Evolutionary conservation across 2,888 invertebrate genomes (phyloP).

Genomic region (Drosophila merina): DNA sequence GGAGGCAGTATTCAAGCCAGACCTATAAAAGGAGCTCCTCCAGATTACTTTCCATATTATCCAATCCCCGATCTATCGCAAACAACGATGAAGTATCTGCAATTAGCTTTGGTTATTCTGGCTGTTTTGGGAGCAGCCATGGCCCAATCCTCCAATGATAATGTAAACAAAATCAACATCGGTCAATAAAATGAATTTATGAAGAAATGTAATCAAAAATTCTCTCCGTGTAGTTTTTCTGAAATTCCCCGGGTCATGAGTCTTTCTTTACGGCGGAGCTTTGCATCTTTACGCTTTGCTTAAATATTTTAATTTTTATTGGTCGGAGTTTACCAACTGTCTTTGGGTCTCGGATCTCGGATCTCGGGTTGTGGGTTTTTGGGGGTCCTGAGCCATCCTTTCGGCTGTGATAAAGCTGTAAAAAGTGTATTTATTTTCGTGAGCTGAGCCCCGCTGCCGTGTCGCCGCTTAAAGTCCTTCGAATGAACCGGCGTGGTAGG

Average conservation of each 20-base stretch:
- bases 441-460: slow-evolving; percentile 40
- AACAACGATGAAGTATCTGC: background rate
- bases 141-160: background rate
- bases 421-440: slow-evolving; percentile 73
- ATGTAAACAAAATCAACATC: background rate
- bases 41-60: background rate
- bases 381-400: slow-evolving; percentile 40
- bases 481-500: background rate
- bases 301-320: slow-evolving; percentile 79
- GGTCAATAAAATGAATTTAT: background rate
- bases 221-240: slow-evolving; percentile 1
- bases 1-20: background rate
- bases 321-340: slow-evolving; percentile 70
- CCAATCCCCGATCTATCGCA: background rate
- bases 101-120: background rate
- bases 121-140: background rate
- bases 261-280: slow-evolving; percentile 74
- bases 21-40: background rate
- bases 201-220: background rate
- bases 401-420: slow-evolving; percentile 65
- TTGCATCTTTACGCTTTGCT: slow-evolving; percentile 77
- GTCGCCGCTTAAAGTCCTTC: slow-evolving; percentile 17
- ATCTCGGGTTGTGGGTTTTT: background rate
- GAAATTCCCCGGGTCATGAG: slow-evolving; percentile 52
- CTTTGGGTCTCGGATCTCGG: slow-evolving; percentile 10